Evolutionary conservation across 2,113 vertebrate species (phyloP).

Genomic region (Calyptommatus sinebrachiatus): DNA sequence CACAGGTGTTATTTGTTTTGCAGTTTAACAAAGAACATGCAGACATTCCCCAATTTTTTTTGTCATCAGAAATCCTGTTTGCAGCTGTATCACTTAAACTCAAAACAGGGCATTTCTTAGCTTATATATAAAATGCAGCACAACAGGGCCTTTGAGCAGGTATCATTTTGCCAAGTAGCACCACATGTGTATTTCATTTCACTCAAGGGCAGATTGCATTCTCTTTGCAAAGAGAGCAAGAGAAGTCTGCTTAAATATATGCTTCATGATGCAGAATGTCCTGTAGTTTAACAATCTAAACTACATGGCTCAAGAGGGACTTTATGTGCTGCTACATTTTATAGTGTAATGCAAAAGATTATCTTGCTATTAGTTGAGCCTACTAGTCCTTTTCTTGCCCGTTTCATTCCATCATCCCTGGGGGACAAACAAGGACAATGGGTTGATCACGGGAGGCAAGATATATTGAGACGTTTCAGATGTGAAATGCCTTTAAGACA

Average conservation of each 20-base stretch:
- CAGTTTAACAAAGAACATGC: neutral
- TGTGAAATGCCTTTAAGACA: constrained; percentile 44
- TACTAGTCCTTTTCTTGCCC: constrained; percentile 9
- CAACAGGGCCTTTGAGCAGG: neutral
- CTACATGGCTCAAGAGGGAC: constrained; percentile 31
- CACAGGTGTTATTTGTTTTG: no score
- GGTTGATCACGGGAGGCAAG: constrained; percentile 39
- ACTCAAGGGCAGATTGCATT: neutral
- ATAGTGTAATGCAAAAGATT: neutral
- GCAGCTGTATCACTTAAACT: neutral
- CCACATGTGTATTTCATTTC: neutral
- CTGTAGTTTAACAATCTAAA: no score
- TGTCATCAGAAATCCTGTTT: neutral
- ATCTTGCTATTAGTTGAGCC: neutral
- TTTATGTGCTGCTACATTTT: neutral
- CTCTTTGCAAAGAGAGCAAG: neutral
- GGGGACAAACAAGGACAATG: constrained; percentile 17
- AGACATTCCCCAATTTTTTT: neutral
- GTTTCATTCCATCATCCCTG: neutral
- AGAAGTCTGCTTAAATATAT: neutral
- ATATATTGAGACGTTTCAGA: constrained; percentile 50
- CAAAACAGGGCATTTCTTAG: neutral
- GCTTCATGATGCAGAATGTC: neutral
- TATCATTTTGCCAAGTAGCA: neutral
- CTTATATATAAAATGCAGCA: neutral